Conservation (phyloP, 2,113 vertebrate genomes). For the Cololabis saira region DNA sequence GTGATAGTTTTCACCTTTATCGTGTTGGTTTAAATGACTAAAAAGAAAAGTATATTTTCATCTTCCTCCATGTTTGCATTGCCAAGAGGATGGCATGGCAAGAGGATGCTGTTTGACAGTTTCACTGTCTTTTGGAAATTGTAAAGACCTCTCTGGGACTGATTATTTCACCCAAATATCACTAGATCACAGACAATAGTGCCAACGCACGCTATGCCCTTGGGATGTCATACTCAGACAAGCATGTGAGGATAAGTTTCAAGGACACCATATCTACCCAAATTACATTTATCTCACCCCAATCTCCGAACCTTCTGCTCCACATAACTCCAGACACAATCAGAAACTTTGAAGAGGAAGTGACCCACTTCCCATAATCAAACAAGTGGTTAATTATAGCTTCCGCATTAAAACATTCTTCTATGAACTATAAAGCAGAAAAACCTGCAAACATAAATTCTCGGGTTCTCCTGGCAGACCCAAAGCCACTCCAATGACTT, state of each 20-base stretch:
- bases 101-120: too few species aligned
- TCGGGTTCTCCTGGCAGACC: too few species aligned
- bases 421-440: too few species aligned
- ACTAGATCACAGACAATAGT: background rate
- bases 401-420: too few species aligned
- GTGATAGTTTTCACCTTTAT: too few species aligned
- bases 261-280: background rate
- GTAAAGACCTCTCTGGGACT: background rate
- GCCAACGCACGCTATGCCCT: background rate
- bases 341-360: background rate
- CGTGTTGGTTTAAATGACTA: too few species aligned
- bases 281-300: background rate
- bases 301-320: background rate
- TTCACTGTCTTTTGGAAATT: background rate
- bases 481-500: background rate
- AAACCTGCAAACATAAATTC: too few species aligned
- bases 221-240: background rate
- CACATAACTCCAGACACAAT: background rate
- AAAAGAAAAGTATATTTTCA: too few species aligned
- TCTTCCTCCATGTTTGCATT: too few species aligned
- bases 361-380: background rate
- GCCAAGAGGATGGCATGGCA: too few species aligned
- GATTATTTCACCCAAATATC: background rate
- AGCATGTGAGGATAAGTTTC: background rate
- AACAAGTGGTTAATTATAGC: too few species aligned